Evolutionary conservation across 2,888 invertebrate genomes (phyloP).

Genomic region (Lamproptera curius): DNA sequence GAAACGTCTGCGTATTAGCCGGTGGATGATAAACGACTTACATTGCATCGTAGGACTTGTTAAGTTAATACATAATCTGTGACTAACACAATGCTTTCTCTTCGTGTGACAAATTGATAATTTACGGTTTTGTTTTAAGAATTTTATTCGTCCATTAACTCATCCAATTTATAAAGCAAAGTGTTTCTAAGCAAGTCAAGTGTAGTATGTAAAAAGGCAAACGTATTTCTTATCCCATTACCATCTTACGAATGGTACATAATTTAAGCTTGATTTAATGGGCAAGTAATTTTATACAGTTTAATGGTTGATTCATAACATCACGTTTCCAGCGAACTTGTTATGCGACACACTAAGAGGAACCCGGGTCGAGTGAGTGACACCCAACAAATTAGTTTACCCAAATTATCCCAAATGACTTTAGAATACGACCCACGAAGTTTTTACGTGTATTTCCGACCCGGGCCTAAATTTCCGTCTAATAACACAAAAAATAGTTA

Average conservation of each 20-base stretch:
- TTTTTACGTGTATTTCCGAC: not conserved
- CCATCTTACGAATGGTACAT: too few species aligned
- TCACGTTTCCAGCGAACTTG: too few species aligned
- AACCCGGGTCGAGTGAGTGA: conserved; percentile 7
- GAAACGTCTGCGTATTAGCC: conserved; percentile 36
- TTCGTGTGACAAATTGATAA: not conserved
- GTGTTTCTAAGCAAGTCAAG: too few species aligned
- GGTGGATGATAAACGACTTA: conserved; percentile 36
- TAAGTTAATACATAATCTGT: conserved; percentile 27
- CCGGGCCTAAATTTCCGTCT: not conserved
- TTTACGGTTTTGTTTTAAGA: too few species aligned
- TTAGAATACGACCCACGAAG: not conserved
- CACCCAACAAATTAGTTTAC: conserved; percentile 24
- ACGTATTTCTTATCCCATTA: too few species aligned
- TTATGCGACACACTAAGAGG: too few species aligned
- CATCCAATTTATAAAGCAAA: too few species aligned
- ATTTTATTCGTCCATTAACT: too few species aligned
- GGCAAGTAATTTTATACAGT: too few species aligned
- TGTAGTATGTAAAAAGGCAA: too few species aligned
- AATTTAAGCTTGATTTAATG: too few species aligned
- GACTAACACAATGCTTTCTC: conserved; percentile 33
- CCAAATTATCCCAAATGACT: conserved; percentile 4
- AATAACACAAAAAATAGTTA: not conserved
- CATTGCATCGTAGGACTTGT: conserved; percentile 29
- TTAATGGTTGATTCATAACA: too few species aligned